Conservation (phyloP, 2,113 vertebrate genomes). For the Caranx ignobilis region DNA sequence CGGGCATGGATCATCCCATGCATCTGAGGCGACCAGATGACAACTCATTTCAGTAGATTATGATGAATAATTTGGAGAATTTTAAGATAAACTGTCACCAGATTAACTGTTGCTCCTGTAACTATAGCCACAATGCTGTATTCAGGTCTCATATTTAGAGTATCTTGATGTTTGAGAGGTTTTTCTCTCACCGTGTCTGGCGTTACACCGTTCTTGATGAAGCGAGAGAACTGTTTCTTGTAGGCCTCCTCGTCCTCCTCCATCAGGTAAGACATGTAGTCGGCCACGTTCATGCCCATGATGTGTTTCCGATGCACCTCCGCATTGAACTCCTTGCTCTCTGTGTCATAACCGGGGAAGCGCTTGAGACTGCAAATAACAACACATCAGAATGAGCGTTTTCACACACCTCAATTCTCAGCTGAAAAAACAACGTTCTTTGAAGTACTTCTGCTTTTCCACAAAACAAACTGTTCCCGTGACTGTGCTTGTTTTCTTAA, state of each 20-base stretch:
- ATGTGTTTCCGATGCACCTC: slow-evolving; percentile 98
- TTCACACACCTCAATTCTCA: neutral
- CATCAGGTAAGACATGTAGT: slow-evolving; percentile 96
- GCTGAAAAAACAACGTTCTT: too few species aligned
- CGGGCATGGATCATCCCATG: too few species aligned
- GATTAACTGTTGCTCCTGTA: neutral
- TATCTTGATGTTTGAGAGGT: neutral
- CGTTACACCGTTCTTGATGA: slow-evolving; percentile 94
- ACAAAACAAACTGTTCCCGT: too few species aligned
- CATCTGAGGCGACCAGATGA: neutral
- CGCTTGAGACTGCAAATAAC: slow-evolving; percentile 89
- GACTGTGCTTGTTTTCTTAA: too few species aligned
- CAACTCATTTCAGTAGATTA: neutral
- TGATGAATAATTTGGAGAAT: too few species aligned
- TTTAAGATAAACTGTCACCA: too few species aligned
- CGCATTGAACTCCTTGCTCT: slow-evolving; percentile 97
- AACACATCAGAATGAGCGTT: neutral
- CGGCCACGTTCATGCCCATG: slow-evolving; percentile 95
- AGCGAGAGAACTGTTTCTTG: slow-evolving; percentile 98
- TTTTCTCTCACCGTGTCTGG: slow-evolving; percentile 87
- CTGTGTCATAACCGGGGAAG: slow-evolving; percentile 95
- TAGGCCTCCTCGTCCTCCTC: slow-evolving; percentile 97
- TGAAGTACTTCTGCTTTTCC: too few species aligned
- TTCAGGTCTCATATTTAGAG: neutral
- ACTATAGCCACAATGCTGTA: neutral